Conservation (phyloP, 1,140 invertebrate species). For the Drosophila pallidifrons region DNA sequence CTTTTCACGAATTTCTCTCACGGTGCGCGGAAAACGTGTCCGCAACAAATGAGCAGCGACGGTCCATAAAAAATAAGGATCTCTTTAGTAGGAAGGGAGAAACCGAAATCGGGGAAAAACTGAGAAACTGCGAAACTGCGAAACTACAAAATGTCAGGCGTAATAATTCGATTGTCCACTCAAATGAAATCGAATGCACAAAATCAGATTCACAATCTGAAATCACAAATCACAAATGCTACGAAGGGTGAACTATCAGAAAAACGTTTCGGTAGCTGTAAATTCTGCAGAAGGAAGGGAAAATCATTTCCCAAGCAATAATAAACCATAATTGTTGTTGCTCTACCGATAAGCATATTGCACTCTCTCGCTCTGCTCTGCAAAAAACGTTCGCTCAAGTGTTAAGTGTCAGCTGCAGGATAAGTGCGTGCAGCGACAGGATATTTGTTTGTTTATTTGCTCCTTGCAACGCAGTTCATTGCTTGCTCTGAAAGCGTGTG, state of each 20-base stretch:
- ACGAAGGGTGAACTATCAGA: constrained; percentile 9
- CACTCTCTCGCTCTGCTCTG: constrained; percentile 16
- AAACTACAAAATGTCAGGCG: constrained; percentile 50
- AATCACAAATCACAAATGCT: constrained; percentile 56
- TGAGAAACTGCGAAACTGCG: constrained; percentile 17
- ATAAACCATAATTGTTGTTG: constrained; percentile 78
- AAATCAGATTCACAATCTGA: constrained; percentile 60
- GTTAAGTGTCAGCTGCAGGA: constrained; percentile 83
- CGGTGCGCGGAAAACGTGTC: constrained; percentile 65
- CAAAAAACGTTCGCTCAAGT: constrained; percentile 63
- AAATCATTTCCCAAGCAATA: constrained; percentile 78
- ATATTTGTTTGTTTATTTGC: constrained; percentile 76
- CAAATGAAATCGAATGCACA: constrained; percentile 82
- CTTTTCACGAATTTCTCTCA: constrained; percentile 57
- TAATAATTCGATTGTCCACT: constrained; percentile 82
- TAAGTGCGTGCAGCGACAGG: constrained; percentile 75
- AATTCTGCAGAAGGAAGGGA: constrained; percentile 23
- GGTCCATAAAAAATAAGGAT: constrained; percentile 59
- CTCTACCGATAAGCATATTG: constrained; percentile 73
- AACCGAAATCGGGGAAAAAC: too few relatives aligned
- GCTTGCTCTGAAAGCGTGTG: constrained; percentile 20
- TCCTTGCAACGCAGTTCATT: constrained; percentile 24
- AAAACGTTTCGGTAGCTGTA: constrained; percentile 12
- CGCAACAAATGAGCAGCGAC: constrained; percentile 78
- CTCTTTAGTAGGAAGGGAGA: neutral